Conservation (phyloP, 2,797 vertebrate genomes). For the Florisuga fusca region DNA sequence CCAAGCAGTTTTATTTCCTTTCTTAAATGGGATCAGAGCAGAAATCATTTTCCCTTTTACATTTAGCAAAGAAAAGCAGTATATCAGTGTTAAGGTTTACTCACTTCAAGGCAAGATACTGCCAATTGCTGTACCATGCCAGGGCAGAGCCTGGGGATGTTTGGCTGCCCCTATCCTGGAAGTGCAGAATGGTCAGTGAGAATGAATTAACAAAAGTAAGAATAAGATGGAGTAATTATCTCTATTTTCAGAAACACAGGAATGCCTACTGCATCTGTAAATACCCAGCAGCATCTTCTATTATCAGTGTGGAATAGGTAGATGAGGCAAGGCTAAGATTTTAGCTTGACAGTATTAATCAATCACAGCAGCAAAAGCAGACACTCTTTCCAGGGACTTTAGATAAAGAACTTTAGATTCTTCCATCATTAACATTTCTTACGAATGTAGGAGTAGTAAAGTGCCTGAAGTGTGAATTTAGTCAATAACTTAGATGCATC, state of each 20-base stretch:
- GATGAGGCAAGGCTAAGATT: background rate
- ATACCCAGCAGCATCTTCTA: background rate
- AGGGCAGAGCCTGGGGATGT: background rate
- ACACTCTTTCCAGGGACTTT: background rate
- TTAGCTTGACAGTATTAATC: background rate
- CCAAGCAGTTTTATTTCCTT: background rate
- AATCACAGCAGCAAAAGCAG: background rate
- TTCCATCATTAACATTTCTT: background rate
- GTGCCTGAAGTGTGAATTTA: background rate
- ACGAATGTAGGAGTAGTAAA: background rate
- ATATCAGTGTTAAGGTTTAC: background rate
- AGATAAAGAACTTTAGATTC: background rate
- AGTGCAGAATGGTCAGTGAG: background rate
- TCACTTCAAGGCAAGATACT: background rate
- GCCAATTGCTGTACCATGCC: rapidly evolving
- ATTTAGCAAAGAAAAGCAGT: background rate
- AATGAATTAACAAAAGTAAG: background rate
- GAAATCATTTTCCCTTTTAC: background rate
- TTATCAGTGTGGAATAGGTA: background rate
- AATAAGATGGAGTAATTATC: background rate
- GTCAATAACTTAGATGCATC: background rate
- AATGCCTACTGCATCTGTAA: background rate
- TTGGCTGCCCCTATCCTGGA: background rate
- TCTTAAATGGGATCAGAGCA: background rate
- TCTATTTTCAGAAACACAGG: background rate